phyloP scores from a whole-genome alignment of 2,797 vertebrate genomes.

The Protosalanx chinensis region DNA sequence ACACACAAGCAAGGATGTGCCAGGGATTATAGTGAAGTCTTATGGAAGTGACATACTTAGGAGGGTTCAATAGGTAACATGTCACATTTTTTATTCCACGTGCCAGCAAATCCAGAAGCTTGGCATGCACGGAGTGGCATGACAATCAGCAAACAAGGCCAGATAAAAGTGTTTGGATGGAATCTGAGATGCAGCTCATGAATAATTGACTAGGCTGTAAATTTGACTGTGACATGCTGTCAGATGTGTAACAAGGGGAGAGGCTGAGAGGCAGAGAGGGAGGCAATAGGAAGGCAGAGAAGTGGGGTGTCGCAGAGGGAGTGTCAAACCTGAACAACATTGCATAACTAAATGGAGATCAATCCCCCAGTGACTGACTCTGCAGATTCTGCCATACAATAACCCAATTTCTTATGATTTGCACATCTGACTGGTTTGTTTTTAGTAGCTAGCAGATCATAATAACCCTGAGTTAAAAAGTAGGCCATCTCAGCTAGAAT shows the following conservation, averaged over 20 bases:
- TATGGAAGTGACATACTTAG: slow-evolving; percentile 54
- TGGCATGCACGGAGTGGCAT: slow-evolving; percentile 18
- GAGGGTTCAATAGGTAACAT: slow-evolving; percentile 61
- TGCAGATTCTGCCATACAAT: slow-evolving; percentile 26
- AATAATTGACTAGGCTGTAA: slow-evolving; percentile 49
- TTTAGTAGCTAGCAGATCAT: slow-evolving; percentile 17
- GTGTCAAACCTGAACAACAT: slow-evolving; percentile 46
- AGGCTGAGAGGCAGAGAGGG: slow-evolving; percentile 16
- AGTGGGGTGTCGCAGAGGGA: slow-evolving; percentile 10
- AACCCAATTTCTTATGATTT: slow-evolving; percentile 33
- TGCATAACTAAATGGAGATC: slow-evolving; percentile 50
- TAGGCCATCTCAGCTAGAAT: slow-evolving; percentile 34
- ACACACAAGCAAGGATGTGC: slow-evolving; percentile 8
- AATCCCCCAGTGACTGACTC: slow-evolving; percentile 27
- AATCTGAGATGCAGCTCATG: slow-evolving; percentile 30
- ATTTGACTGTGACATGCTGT: slow-evolving; percentile 46
- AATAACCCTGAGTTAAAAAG: slow-evolving; percentile 37
- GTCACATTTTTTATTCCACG: slow-evolving; percentile 36
- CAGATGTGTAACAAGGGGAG: slow-evolving; percentile 33
- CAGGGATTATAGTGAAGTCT: neutral
- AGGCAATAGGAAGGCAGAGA: neutral
- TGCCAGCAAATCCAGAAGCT: slow-evolving; percentile 23
- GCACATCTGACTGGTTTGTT: slow-evolving; percentile 22
- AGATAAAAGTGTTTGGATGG: slow-evolving; percentile 30
- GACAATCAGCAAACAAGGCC: slow-evolving; percentile 28